Base-by-base conservation (phyloP, 2,113 vertebrate species). In the Rousettus leschenaultii region DNA sequence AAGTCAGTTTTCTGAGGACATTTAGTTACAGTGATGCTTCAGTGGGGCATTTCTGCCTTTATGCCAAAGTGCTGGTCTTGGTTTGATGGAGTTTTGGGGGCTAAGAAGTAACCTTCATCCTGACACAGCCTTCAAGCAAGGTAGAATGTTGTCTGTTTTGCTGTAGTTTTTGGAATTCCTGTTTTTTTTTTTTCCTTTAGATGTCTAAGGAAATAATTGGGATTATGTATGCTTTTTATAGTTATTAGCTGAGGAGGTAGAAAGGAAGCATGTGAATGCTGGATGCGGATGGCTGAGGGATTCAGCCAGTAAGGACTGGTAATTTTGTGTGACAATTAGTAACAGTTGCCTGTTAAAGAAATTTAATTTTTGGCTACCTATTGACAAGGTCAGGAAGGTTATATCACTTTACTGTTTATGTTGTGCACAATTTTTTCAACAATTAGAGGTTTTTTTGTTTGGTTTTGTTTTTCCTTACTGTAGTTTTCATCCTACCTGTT, bases 331-430 rank as follows among this genome's bases (percentile, higher is more conserved):
- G 63, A n/a, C 63, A 65, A 0, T 93, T 95, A 77, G 12, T 80
- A 89, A 59, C 30, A 82, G 18, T 92, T 83, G 66, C 33, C 10
- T 74, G 8, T 38, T 55, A 68, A 57, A 89, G 65, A 68, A 65
- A 66, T 21, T 66, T 82, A 51, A 48, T 79, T 87, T 97, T 65
- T 12, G 92, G 33, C 70, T 55, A 92, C 84, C 61, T 84, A 16
- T 94, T 82, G 84, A 24, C 89, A 97, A 96, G 91, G 93, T 97
- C 92, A 97, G n/a, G 51, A 70, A 96, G 78, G 57, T 91, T 71
- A 61, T 85, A 48, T 21, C 45, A 45, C 89, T 95, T 89, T 86
- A 65, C 45, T 82, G 7, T 88, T 90, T 59, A 28, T 57, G 9
- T 89, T 57, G 9, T 87, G 48, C 75, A 71, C n/a, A 0, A 71